Percentiles rank a stretch among this genome's conserved stretches.
phyloP scores from a whole-genome alignment of 2,888 invertebrate genomes.

The Ophonus ardosiacus region DNA sequence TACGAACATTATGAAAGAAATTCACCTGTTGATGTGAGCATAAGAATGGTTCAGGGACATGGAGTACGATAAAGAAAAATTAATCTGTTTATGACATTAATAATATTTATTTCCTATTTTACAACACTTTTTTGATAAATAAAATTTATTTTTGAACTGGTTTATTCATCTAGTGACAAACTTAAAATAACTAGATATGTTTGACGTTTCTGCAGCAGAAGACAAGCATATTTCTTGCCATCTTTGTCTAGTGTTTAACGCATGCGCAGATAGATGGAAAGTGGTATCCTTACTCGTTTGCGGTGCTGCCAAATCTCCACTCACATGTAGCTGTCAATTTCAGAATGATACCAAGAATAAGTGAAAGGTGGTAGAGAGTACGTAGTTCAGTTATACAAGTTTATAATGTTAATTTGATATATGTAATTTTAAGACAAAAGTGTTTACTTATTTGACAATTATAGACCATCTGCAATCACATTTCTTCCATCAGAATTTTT shows the following conservation, averaged over 20 bases:
- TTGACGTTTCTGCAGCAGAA: conserved; percentile 15
- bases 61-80: conserved; percentile 68
- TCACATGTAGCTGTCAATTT: conserved; percentile 62
- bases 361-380: conserved; percentile 58
- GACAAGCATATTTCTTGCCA: neutral
- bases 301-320: conserved; percentile 49
- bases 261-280: too few species aligned
- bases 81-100: neutral
- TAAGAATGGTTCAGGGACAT: conserved; percentile 71
- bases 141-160: neutral
- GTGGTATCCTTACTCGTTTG: neutral
- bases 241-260: neutral
- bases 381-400: conserved; percentile 41
- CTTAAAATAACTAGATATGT: conserved; percentile 25
- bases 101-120: neutral
- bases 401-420: conserved; percentile 55
- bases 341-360: conserved; percentile 58
- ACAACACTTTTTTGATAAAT: neutral
- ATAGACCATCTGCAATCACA: conserved; percentile 10
- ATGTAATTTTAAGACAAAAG: conserved; percentile 53
- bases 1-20: conserved; percentile 73
- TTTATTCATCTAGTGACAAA: conserved; percentile 15
- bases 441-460: conserved; percentile 40
- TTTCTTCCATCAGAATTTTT: conserved; percentile 18
- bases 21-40: conserved; percentile 74